Evolutionary conservation across 2,888 invertebrate species (phyloP).

Genomic region (Trichopoda pennipes): DNA sequence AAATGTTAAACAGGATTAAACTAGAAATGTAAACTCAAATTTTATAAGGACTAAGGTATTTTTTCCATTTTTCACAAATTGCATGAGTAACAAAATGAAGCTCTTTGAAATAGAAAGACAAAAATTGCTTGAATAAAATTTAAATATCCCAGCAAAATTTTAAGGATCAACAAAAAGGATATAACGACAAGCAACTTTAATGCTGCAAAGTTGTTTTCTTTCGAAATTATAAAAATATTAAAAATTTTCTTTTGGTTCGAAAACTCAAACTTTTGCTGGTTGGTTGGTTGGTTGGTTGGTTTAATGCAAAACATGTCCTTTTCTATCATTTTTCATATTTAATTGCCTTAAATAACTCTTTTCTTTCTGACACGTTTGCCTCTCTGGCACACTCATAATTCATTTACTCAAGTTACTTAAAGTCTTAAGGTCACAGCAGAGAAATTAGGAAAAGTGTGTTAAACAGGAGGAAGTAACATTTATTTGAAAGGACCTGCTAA

Average conservation of each 20-base stretch:
- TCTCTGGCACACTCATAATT: neutral
- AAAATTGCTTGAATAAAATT: neutral
- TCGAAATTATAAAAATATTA: too few species aligned
- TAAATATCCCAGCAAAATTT: conserved; percentile 9
- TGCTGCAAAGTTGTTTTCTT: too few species aligned
- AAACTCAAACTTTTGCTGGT: neutral
- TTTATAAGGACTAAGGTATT: neutral
- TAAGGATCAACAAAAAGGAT: neutral
- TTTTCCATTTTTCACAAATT: neutral
- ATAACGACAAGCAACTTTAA: too few species aligned
- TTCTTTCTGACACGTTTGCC: conserved; percentile 18
- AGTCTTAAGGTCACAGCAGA: conserved; percentile 3
- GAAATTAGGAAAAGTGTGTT: conserved; percentile 11
- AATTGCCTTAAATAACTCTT: conserved; percentile 64
- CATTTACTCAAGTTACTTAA: neutral
- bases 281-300: neutral
- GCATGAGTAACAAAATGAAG: neutral
- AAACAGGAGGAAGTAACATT: conserved; percentile 2
- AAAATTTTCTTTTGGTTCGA: neutral
- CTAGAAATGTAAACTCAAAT: neutral
- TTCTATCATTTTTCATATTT: conserved; percentile 56
- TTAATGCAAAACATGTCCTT: conserved; percentile 14
- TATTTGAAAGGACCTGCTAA: conserved; percentile 58
- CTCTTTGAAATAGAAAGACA: neutral
- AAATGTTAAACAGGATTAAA: neutral